A percentile compares a stretch with the other conserved stretches of the same genome.
These are phyloP conservation scores for Plagodis pulveraria DNA, from an alignment of 2,888 invertebrate species.

Conservation along the genomic window DNA sequence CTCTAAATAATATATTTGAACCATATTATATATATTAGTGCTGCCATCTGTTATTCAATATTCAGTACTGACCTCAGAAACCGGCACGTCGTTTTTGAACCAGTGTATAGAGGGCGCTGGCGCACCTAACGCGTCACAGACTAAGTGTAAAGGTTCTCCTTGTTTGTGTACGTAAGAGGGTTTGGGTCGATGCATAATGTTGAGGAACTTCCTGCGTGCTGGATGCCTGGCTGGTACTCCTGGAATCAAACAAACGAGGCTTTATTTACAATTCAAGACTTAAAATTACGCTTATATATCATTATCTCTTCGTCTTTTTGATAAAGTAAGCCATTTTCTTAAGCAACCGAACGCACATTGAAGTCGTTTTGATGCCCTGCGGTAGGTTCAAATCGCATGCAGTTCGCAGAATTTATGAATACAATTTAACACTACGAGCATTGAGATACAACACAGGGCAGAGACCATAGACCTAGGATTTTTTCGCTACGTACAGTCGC, in stretches of 20 bases:
- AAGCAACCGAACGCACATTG: no score
- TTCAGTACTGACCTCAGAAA: conserved; percentile 86
- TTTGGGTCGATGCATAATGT: conserved; percentile 62
- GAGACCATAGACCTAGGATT: no score
- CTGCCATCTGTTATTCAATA: conserved; percentile 13
- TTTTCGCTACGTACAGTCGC: no score
- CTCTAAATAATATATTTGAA: no score
- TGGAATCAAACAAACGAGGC: conserved; percentile 29
- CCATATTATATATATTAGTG: conserved; percentile 1
- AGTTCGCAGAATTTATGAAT: no score
- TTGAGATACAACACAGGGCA: no score
- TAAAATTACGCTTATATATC: no score
- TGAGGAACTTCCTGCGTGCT: conserved; percentile 46
- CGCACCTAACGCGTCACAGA: conserved; percentile 91
- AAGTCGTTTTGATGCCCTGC: no score
- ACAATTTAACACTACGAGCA: no score
- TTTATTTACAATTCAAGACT: background rate
- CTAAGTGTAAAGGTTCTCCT: conserved; percentile 87
- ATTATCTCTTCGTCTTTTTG: no score
- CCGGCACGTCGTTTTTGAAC: conserved; percentile 89
- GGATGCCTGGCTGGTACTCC: conserved; percentile 42
- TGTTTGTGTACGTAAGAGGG: conserved; percentile 71
- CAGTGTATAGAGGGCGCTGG: conserved; percentile 94
- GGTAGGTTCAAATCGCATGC: no score
- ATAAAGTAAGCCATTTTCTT: no score